Conservation (phyloP, 1,140 invertebrate genomes). For the Drosophila obscura region DNA sequence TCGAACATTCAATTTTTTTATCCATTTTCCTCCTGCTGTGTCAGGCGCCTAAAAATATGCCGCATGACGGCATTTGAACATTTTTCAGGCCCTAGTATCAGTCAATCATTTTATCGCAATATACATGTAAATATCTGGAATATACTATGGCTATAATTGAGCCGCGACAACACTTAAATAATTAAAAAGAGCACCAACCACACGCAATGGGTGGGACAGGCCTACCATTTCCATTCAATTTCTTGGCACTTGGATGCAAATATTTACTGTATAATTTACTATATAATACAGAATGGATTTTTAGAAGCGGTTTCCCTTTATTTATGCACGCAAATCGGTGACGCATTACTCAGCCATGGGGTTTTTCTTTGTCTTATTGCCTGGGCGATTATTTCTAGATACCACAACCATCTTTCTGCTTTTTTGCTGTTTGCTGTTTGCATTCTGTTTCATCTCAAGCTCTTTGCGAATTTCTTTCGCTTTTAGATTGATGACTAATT, state of each 20-base stretch:
- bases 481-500: constrained; percentile 21
- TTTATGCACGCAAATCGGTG: not conserved
- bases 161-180: not conserved
- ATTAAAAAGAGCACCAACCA: not conserved
- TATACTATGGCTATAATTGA: not conserved
- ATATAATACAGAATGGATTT: too few relatives aligned
- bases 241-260: not conserved
- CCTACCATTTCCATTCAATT: too few relatives aligned
- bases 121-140: not conserved
- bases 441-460: constrained; percentile 10
- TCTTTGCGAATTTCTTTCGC: not conserved
- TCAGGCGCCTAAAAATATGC: constrained; percentile 1
- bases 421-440: constrained; percentile 10
- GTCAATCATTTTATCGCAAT: constrained; percentile 9
- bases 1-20: not conserved
- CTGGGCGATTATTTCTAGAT: not conserved
- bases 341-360: constrained; percentile 4
- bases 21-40: not conserved
- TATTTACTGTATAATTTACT: constrained; percentile 1
- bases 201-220: not conserved
- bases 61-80: constrained; percentile 4
- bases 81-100: constrained; percentile 1
- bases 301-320: not conserved
- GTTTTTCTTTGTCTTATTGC: constrained; percentile 2
- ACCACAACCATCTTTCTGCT: not conserved